phyloP scores from a whole-genome alignment of 2,797 vertebrate genomes.

The Acanthurus tractus region DNA sequence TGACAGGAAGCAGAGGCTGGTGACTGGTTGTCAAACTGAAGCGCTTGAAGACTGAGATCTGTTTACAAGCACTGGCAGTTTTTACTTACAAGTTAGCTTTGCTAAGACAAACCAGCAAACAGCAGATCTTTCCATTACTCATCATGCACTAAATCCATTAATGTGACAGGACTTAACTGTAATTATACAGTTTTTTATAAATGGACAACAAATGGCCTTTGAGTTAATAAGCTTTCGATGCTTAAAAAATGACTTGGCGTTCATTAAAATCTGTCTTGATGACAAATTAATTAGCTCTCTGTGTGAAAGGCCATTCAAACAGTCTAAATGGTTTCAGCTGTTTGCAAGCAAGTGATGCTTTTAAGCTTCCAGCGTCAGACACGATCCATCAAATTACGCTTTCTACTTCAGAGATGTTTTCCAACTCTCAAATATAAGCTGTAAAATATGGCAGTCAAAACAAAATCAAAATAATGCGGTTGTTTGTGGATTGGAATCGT shows the following conservation, averaged over 20 bases:
- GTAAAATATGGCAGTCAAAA: conserved; percentile 6
- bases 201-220: conserved; percentile 26
- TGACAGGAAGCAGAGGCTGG: conserved; percentile 53
- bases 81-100: conserved; percentile 23
- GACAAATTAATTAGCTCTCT: conserved; percentile 26
- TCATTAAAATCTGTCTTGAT: conserved; percentile 37
- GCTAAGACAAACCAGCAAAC: not conserved
- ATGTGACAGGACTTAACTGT: conserved; percentile 27
- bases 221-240: conserved; percentile 41
- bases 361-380: not conserved
- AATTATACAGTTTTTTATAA: conserved; percentile 30
- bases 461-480: not conserved
- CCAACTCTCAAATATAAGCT: not conserved
- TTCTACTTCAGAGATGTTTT: conserved; percentile 1
- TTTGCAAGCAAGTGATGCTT: conserved; percentile 25
- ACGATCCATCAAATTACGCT: conserved; percentile 8
- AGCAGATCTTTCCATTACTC: conserved; percentile 8
- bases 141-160: conserved; percentile 19
- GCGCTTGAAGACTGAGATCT: conserved; percentile 19
- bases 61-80: conserved; percentile 12
- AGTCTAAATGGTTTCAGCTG: not conserved
- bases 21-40: conserved; percentile 39
- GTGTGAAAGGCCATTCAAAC: conserved; percentile 23
- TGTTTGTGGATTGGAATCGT: not conserved
- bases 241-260: conserved; percentile 26